A percentile compares a stretch with the other conserved stretches of the same genome.
These are phyloP conservation scores for Drosophila repletoides DNA, from an alignment of 1,140 invertebrate species.

Conservation along the genomic window DNA sequence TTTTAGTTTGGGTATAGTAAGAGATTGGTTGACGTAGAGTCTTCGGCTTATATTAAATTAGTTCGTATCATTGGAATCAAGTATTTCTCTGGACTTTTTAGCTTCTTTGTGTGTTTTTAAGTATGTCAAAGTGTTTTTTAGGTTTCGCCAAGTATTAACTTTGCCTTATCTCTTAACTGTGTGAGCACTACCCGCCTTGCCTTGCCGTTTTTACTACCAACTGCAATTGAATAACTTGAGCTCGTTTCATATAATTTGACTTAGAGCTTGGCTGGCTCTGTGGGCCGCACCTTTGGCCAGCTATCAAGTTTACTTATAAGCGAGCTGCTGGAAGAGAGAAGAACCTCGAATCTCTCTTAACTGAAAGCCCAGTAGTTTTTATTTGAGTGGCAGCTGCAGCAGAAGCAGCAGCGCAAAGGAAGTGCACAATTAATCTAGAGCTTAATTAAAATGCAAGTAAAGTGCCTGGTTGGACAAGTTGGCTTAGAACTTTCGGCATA, in stretches of 20 bases:
- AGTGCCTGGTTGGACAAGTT: conserved; percentile 15
- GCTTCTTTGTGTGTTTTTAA: conserved; percentile 12
- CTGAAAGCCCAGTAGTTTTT: conserved; percentile 5
- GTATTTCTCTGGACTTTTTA: no score
- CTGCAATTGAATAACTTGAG: conserved; percentile 30
- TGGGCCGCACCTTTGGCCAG: conserved; percentile 14
- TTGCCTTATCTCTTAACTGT: conserved; percentile 17
- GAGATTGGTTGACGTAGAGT: no score
- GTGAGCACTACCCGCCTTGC: conserved; percentile 2
- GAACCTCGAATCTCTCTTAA: conserved; percentile 12
- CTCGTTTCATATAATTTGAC: conserved; percentile 19
- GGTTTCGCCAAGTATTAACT: conserved; percentile 32
- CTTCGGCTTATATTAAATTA: no score
- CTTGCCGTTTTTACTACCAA: conserved; percentile 1
- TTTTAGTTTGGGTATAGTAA: no score
- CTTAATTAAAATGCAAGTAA: conserved; percentile 49
- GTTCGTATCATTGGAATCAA: no score
- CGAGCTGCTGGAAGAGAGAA: conserved; percentile 6
- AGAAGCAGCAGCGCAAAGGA: conserved; percentile 17
- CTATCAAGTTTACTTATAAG: conserved; percentile 23
- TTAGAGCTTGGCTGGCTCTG: conserved; percentile 4
- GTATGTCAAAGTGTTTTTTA: conserved; percentile 20
- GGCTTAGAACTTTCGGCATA: conserved; percentile 15
- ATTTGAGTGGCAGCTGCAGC: conserved; percentile 19
- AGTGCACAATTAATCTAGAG: conserved; percentile 48